phyloP scores from a whole-genome alignment of 2,797 vertebrate genomes.

The Acipenser transmontanus region DNA sequence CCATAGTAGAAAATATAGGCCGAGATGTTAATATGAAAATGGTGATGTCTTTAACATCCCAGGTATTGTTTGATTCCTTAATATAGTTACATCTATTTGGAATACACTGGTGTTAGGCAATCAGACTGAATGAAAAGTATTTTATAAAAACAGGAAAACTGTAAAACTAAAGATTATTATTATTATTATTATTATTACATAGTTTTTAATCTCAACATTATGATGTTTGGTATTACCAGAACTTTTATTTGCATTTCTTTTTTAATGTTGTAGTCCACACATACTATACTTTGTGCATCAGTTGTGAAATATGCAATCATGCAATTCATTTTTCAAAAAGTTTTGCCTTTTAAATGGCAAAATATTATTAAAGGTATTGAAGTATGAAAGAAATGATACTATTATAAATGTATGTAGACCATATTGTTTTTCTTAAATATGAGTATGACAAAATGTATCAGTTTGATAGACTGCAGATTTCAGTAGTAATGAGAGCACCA shows the following conservation, averaged over 20 bases:
- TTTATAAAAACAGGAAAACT: slow-evolving; percentile 31
- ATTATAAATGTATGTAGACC: slow-evolving; percentile 43
- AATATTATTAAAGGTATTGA: slow-evolving; percentile 13
- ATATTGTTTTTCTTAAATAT: slow-evolving; percentile 33
- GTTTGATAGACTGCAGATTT: slow-evolving; percentile 53
- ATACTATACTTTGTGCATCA: slow-evolving; percentile 33
- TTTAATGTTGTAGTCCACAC: slow-evolving; percentile 45
- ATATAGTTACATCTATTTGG: slow-evolving; percentile 25
- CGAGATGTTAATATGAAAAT: slow-evolving; percentile 27
- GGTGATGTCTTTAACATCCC: slow-evolving; percentile 48
- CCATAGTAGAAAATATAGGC: no score
- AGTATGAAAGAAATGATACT: slow-evolving; percentile 30
- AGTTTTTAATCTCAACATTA: slow-evolving; percentile 21
- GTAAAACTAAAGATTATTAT: slow-evolving; percentile 23
- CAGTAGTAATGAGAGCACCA: slow-evolving; percentile 73
- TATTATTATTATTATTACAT: slow-evolving; percentile 32
- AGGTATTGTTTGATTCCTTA: slow-evolving; percentile 35
- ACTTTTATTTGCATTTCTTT: slow-evolving; percentile 25
- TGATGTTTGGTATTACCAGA: slow-evolving; percentile 21
- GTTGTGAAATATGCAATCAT: slow-evolving; percentile 29
- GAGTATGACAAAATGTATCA: slow-evolving; percentile 30
- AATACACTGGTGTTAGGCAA: slow-evolving; percentile 19
- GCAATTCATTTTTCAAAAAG: slow-evolving; percentile 20
- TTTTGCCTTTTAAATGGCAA: slow-evolving; percentile 27
- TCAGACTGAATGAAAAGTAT: slow-evolving; percentile 33